These are phyloP conservation scores for Malthinus flaveolus DNA, from an alignment of 2,888 invertebrate genomes.

Conservation along the genomic window DNA sequence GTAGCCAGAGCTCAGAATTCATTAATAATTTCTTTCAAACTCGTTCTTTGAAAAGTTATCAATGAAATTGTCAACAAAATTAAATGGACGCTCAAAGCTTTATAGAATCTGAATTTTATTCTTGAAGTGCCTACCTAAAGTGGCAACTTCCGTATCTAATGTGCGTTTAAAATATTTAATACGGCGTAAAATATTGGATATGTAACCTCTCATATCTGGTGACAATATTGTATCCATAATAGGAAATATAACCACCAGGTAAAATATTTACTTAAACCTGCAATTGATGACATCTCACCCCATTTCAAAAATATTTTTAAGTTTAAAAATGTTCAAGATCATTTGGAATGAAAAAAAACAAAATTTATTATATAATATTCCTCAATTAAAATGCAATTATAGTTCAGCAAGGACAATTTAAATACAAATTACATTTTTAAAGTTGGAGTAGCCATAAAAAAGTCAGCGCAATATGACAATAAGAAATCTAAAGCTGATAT, in stretches of 20 bases:
- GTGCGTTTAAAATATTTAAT: constrained; percentile 1
- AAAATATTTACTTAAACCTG: not conserved
- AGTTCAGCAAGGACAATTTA: constrained; percentile 40
- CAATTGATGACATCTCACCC: no score
- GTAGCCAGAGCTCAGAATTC: no score
- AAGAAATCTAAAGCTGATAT: constrained; percentile 42
- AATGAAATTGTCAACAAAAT: no score
- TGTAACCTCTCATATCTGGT: not conserved
- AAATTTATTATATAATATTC: constrained; percentile 20
- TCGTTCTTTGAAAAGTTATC: no score
- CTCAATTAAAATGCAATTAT: constrained; percentile 42
- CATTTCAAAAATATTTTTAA: no score
- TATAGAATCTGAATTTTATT: no score
- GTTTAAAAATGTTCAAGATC: no score
- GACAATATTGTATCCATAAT: not conserved
- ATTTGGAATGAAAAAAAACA: not conserved
- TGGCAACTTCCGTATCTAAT: constrained; percentile 4
- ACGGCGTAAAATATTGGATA: not conserved
- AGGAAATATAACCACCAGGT: no score
- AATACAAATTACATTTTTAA: constrained; percentile 48
- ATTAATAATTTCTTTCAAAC: no score
- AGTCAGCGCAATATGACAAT: constrained; percentile 44
- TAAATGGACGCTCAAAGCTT: no score
- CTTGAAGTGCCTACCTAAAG: not conserved
- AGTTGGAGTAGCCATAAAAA: constrained; percentile 43